phyloP scores from a whole-genome alignment of 2,113 vertebrate species.

The Sinocyclocheilus maitianheensis region DNA sequence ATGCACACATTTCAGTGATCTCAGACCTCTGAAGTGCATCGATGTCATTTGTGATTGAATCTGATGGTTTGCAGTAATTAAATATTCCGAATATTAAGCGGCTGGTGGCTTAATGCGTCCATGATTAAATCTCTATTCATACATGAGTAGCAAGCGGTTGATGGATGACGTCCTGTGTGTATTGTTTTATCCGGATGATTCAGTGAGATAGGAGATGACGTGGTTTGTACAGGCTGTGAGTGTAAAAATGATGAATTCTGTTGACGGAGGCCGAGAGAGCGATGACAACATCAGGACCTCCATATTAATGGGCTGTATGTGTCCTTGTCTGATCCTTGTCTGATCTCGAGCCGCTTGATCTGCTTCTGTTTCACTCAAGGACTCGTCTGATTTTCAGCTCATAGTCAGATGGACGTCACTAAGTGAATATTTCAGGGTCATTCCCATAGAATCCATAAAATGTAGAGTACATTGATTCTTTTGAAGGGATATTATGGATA shows the following conservation, averaged over 20 bases:
- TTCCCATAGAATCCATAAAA: not conserved
- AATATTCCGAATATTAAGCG: constrained; percentile 13
- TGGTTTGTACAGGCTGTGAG: not conserved
- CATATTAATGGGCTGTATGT: not conserved
- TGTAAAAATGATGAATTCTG: constrained; percentile 10
- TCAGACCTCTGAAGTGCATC: constrained; percentile 6
- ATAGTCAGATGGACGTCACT: not conserved
- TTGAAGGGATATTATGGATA: not conserved
- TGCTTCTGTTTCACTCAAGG: not conserved
- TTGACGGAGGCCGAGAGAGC: not conserved
- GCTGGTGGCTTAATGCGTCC: not conserved
- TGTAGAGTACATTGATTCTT: not conserved
- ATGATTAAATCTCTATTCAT: not conserved
- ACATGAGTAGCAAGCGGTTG: not conserved
- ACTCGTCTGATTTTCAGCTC: not conserved
- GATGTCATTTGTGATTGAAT: not conserved
- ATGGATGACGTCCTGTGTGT: not conserved
- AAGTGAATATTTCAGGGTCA: not conserved
- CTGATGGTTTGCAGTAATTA: constrained; percentile 9
- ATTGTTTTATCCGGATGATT: not conserved
- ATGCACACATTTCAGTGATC: not conserved
- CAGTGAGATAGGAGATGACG: not conserved
- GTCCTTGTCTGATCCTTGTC: constrained; percentile 22
- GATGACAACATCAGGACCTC: not conserved
- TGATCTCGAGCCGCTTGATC: not conserved